Percentiles rank a stretch among this genome's conserved stretches.
Evolutionary conservation across 1,140 invertebrate species (phyloP).

Genomic region (Cotesia glomerata): DNA sequence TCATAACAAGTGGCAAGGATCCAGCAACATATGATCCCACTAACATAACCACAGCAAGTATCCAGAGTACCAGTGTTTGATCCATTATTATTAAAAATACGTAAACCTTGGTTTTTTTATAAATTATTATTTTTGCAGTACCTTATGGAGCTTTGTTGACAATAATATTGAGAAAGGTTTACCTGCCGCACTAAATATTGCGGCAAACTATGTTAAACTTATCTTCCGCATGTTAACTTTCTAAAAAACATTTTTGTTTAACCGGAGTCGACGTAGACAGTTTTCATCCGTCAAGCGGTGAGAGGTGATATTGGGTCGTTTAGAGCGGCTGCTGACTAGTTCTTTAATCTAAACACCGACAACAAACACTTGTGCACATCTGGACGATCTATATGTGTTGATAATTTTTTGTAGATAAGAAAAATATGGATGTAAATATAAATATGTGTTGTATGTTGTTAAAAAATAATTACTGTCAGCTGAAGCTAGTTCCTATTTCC

Average conservation of each 20-base stretch:
- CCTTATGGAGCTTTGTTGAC: not conserved
- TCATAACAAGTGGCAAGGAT: constrained; percentile 89
- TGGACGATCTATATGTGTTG: too few species aligned
- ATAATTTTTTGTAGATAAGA: too few species aligned
- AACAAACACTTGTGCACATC: too few species aligned
- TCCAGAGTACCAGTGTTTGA: constrained; percentile 79
- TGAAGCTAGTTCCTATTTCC: too few species aligned
- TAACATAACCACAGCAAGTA: constrained; percentile 89
- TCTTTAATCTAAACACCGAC: too few species aligned
- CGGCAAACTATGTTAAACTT: constrained; percentile 1
- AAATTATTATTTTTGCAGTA: not conserved
- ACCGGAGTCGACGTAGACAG: not conserved
- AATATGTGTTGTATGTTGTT: too few species aligned
- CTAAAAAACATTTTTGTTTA: constrained; percentile 1
- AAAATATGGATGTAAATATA: too few species aligned
- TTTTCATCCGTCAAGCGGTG: not conserved
- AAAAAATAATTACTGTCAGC: too few species aligned
- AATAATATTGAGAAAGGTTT: not conserved
- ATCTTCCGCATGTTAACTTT: constrained; percentile 20
- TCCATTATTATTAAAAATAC: constrained; percentile 71
- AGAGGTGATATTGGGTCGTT: not conserved
- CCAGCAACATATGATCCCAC: constrained; percentile 94
- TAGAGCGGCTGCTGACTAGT: too few species aligned
- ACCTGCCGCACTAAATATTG: constrained; percentile 7
- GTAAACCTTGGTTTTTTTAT: not conserved